Base-by-base conservation (phyloP, 2,797 vertebrate genomes). In the Microctenopoma stevenorrisi region DNA sequence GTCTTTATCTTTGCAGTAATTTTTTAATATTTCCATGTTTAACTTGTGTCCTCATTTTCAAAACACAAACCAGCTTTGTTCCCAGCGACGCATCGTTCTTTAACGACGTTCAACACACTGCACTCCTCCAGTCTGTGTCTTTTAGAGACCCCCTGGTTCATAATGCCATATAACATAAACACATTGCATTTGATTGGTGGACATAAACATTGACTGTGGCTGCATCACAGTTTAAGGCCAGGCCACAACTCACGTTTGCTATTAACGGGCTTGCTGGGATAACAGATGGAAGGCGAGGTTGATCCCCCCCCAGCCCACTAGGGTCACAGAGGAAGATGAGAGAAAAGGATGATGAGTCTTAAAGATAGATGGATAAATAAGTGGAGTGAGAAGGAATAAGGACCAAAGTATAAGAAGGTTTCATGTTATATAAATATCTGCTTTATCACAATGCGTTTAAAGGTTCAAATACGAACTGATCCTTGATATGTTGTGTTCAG, bases 141-240 rank as follows among this genome's bases (percentile, higher is more conserved):
- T 91, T 86, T 82, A 90, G 85, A 85, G 81, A 85, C 86, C 65
- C 85, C 81, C 64, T 85, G 86, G 86, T 89, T 87, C 85, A 92
- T 93, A 87, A 94, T 93, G 84, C 85, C 90, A 88, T 89, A 90
- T 93, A 91, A 94, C 88, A 92, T 87, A 90, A 91, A 90, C 90
- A 90, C 91, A 91, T 92, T 91, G 91, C 81, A 57, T 93, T 92
- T 94, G 91, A 94, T 93, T 90, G 91, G 83, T 86, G 73, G 90
- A 92, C 90, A 92, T 94, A 94, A 94, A 94, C 90, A 91, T 93
- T 91, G 82, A 94, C 88, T 88, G 91, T 85, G 75, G 82, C 82
- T 86, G 76, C 70, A 83, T 88, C 58, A 44, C 87, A 65, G 86
- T 93, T 93, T 93, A 92, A 92, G 74, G 64, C 90, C 77, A 69